These are phyloP conservation scores for Australoheros scitulus DNA, from an alignment of 2,113 vertebrate genomes.

Conservation along the genomic window DNA sequence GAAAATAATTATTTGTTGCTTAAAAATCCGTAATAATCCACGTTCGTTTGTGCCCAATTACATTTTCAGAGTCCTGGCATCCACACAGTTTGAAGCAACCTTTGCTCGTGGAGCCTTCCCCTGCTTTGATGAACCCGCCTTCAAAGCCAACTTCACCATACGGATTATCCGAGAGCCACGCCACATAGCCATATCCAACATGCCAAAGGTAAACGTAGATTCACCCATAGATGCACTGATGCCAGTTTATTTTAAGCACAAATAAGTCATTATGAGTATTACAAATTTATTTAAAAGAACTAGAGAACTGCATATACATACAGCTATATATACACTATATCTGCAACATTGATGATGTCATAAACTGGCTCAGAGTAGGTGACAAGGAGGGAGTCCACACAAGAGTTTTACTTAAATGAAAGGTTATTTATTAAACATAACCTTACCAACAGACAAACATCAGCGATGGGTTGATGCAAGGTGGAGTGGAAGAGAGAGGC, in stretches of 20 bases:
- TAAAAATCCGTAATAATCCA: neutral
- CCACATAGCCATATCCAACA: slow-evolving; percentile 88
- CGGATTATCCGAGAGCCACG: slow-evolving; percentile 81
- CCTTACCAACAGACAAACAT: too few species aligned
- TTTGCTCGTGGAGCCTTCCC: slow-evolving; percentile 91
- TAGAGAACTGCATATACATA: neutral
- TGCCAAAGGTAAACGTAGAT: slow-evolving; percentile 83
- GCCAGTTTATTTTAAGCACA: neutral
- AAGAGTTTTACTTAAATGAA: too few species aligned
- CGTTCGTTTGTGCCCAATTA: neutral
- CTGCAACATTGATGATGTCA: neutral
- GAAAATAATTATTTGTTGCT: neutral
- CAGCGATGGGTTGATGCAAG: too few species aligned
- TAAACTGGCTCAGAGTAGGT: too few species aligned
- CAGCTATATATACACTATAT: neutral
- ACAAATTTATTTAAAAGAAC: neutral
- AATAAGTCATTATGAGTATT: neutral
- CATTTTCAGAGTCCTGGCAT: slow-evolving; percentile 81
- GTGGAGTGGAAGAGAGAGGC: too few species aligned
- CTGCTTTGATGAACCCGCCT: slow-evolving; percentile 91
- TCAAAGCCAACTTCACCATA: slow-evolving; percentile 89
- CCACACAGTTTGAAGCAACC: slow-evolving; percentile 90
- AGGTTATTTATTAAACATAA: too few species aligned
- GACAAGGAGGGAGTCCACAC: too few species aligned
- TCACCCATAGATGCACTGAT: neutral